Conservation (phyloP, 2,113 vertebrate genomes). For the Varanus komodoensis region DNA sequence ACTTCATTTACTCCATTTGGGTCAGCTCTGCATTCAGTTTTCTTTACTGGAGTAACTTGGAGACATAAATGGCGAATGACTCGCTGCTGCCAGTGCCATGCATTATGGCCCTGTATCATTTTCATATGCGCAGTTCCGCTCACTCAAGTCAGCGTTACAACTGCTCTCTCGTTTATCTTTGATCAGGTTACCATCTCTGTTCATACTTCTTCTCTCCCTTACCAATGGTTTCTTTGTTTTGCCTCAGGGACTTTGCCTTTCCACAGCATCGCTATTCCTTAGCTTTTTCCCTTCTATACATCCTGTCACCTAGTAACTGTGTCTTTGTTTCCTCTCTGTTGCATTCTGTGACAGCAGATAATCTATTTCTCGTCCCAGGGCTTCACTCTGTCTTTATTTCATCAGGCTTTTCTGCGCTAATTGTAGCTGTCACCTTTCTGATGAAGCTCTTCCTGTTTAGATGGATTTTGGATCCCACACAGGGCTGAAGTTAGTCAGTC, state of each 20-base stretch:
- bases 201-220: conserved; percentile 48
- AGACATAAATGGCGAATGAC: neutral
- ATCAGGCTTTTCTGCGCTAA: conserved; percentile 67
- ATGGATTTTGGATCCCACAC: conserved; percentile 46
- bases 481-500: conserved; percentile 45
- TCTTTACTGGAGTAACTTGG: conserved; percentile 9
- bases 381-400: conserved; percentile 57
- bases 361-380: conserved; percentile 71
- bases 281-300: conserved; percentile 28
- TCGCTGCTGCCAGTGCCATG: conserved; percentile 1
- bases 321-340: conserved; percentile 69
- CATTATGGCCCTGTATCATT: conserved; percentile 28
- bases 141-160: conserved; percentile 1
- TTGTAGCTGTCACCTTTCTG: conserved; percentile 69
- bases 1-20: neutral
- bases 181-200: neutral
- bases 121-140: conserved; percentile 23
- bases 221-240: conserved; percentile 44
- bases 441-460: conserved; percentile 67
- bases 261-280: conserved; percentile 50
- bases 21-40: neutral
- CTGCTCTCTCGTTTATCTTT: conserved; percentile 24
- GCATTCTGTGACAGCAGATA: conserved; percentile 71
- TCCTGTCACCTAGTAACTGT: conserved; percentile 47
- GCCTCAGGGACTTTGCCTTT: conserved; percentile 22